Conservation (phyloP, 2,113 vertebrate species). For the Hemibagrus wyckioides region DNA sequence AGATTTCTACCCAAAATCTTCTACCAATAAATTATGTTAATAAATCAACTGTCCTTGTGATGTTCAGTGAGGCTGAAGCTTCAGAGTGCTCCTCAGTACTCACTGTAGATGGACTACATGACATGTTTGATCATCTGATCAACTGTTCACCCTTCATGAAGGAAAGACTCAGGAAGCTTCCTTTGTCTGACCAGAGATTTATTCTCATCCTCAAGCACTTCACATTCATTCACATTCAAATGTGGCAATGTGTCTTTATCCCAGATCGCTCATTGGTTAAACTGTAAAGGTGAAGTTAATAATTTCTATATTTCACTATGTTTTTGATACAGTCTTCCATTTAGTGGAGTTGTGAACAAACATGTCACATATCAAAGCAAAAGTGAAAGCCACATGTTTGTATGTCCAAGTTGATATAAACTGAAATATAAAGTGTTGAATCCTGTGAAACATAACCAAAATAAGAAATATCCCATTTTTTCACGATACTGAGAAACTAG, state of each 20-base stretch:
- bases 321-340: too few relatives aligned
- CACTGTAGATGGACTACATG: not conserved
- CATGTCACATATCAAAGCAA: not conserved
- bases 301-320: too few relatives aligned
- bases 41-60: not conserved
- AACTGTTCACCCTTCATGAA: constrained; percentile 7
- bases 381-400: not conserved
- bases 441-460: not conserved
- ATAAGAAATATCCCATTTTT: not conserved
- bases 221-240: not conserved
- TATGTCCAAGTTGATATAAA: not conserved
- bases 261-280: not conserved
- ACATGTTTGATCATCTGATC: not conserved
- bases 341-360: not conserved
- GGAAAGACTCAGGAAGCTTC: not conserved
- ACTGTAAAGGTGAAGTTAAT: too few relatives aligned
- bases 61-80: not conserved
- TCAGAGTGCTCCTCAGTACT: not conserved
- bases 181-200: not conserved
- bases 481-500: not conserved
- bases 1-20: not conserved
- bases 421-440: not conserved
- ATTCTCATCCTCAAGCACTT: not conserved
- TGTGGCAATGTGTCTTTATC: not conserved
- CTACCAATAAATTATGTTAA: not conserved